Conservation (phyloP, 2,797 vertebrate species). For the Myotis myotis region DNA sequence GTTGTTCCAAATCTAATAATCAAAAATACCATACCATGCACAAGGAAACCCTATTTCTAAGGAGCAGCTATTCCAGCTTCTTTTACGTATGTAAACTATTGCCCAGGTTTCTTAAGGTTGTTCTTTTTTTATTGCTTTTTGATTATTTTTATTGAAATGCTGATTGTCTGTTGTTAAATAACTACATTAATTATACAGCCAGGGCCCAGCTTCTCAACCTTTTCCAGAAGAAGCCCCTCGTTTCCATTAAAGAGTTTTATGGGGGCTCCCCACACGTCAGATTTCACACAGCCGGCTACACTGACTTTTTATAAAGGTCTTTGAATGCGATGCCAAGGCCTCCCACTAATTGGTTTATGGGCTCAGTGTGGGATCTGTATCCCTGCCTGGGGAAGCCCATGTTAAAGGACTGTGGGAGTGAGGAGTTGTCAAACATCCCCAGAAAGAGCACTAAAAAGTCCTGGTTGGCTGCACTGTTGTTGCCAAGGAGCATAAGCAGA, state of each 20-base stretch:
- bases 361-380: slow-evolving; percentile 47
- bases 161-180: slow-evolving; percentile 33
- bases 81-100: not conserved
- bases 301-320: slow-evolving; percentile 72
- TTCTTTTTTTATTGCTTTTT: not conserved
- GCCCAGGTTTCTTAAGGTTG: not conserved
- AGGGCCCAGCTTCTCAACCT: slow-evolving; percentile 2
- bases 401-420: slow-evolving; percentile 40
- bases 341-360: slow-evolving; percentile 79
- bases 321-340: slow-evolving; percentile 79
- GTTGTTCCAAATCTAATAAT: not conserved
- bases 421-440: slow-evolving; percentile 32
- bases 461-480: not conserved
- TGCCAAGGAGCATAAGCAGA: slow-evolving; percentile 58
- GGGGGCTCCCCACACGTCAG: slow-evolving; percentile 70
- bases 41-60: not conserved
- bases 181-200: slow-evolving; percentile 45
- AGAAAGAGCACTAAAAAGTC: not conserved
- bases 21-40: not conserved
- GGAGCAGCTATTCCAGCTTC: not conserved
- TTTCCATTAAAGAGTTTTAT: slow-evolving; percentile 82
- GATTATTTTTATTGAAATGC: slow-evolving; percentile 25
- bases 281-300: slow-evolving; percentile 72
- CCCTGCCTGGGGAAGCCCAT: slow-evolving; percentile 43
- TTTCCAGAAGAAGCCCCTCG: slow-evolving; percentile 51